Conservation (phyloP, 2,113 vertebrate species). For the Hiodon tergisus region DNA sequence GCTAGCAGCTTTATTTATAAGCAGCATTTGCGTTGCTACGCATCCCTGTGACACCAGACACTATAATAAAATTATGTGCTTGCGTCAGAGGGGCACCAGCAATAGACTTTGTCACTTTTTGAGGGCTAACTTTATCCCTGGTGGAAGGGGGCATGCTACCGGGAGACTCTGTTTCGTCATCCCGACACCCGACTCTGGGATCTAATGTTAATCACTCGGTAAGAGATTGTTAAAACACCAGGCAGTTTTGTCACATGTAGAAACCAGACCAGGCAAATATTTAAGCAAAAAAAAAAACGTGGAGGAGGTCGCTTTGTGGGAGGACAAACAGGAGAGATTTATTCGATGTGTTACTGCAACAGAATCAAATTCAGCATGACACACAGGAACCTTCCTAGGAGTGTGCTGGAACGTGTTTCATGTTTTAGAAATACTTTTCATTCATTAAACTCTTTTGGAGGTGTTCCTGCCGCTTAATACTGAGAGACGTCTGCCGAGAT, state of each 20-base stretch:
- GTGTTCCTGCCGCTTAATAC: background rate
- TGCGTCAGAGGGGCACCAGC: constrained; percentile 89
- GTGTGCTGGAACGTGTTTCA: background rate
- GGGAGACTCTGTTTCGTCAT: constrained; percentile 70
- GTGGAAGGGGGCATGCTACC: constrained; percentile 66
- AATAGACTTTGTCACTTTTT: constrained; percentile 80
- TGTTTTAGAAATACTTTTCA: too few relatives aligned
- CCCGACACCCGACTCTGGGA: constrained; percentile 71
- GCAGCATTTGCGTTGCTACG: constrained; percentile 75
- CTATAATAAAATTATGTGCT: constrained; percentile 78
- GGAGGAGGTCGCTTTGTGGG: too few relatives aligned
- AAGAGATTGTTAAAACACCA: constrained; percentile 74
- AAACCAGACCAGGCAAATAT: background rate
- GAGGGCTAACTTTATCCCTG: constrained; percentile 67
- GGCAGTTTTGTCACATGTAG: constrained; percentile 54
- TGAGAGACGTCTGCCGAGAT: background rate
- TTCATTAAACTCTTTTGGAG: background rate
- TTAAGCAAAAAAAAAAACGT: background rate
- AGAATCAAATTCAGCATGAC: background rate
- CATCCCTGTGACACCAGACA: constrained; percentile 71
- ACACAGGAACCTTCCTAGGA: background rate
- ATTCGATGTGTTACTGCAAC: too few relatives aligned
- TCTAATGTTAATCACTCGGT: constrained; percentile 74
- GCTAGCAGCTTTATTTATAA: constrained; percentile 66
- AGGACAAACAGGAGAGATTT: too few relatives aligned